phyloP scores from a whole-genome alignment of 2,888 invertebrate genomes.

The Trichopria drosophilae region DNA sequence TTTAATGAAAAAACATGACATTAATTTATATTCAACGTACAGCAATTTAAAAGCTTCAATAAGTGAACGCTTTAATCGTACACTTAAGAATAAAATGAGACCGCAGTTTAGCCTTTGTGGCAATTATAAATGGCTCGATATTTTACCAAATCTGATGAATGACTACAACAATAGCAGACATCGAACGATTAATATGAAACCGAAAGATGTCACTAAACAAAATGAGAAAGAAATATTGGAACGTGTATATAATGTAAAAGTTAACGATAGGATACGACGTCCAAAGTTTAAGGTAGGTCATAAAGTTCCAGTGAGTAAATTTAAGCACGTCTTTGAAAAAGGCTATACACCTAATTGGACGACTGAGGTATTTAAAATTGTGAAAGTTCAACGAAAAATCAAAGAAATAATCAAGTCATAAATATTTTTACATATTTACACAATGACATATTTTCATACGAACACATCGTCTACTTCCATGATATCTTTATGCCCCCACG shows the following conservation, averaged over 20 bases:
- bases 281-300: conserved; percentile 28
- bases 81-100: conserved; percentile 41
- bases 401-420: conserved; percentile 19
- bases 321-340: conserved; percentile 43
- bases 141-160: conserved; percentile 18
- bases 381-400: conserved; percentile 41
- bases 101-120: conserved; percentile 33
- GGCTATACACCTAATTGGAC: conserved; percentile 47
- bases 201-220: conserved; percentile 32
- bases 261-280: background rate
- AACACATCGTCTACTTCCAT: background rate
- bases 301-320: conserved; percentile 39
- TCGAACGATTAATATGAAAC: conserved; percentile 9
- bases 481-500: background rate
- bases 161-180: conserved; percentile 33
- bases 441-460: background rate
- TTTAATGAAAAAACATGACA: conserved; percentile 23
- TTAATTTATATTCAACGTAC: conserved; percentile 32
- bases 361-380: conserved; percentile 47
- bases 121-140: conserved; percentile 36
- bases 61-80: conserved; percentile 44
- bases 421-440: background rate
- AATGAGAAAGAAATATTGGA: too few species aligned
- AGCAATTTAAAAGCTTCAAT: conserved; percentile 43
- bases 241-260: too few species aligned